A percentile compares a stretch with the other conserved stretches of the same genome.
Conservation (phyloP, 1,140 invertebrate species). For the Halictus rubicundus region DNA sequence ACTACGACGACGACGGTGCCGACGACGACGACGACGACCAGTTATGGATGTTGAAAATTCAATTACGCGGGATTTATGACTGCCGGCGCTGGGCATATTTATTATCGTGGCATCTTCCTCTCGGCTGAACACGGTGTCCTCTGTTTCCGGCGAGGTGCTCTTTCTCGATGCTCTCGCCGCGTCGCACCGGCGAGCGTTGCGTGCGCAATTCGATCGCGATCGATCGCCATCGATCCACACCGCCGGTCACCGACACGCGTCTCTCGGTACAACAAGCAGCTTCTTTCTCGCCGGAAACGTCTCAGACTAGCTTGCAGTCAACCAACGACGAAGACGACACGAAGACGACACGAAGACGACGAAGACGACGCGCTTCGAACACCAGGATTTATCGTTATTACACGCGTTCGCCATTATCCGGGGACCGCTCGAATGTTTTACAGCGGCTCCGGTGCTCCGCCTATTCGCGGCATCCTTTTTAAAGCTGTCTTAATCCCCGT, state of each 20-base stretch:
- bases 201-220: slow-evolving; percentile 3
- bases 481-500: slow-evolving; percentile 54
- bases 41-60: slow-evolving; percentile 74
- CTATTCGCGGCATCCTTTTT: slow-evolving; percentile 35
- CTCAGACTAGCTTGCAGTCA: no score
- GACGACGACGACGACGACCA: slow-evolving; percentile 51
- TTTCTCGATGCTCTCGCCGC: neutral
- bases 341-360: neutral
- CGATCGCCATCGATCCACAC: neutral
- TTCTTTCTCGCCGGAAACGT: no score
- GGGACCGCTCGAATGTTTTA: neutral
- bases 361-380: neutral
- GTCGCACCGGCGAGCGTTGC: neutral
- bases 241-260: neutral
- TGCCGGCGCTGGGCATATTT: slow-evolving; percentile 68
- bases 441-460: neutral
- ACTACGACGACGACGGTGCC: neutral
- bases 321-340: neutral
- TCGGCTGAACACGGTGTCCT: slow-evolving; percentile 13
- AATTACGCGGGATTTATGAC: slow-evolving; percentile 74
- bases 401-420: slow-evolving; percentile 6
- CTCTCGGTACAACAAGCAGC: neutral
- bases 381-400: neutral
- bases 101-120: slow-evolving; percentile 62
- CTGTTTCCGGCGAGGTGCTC: slow-evolving; percentile 1